Evolutionary conservation across 2,888 invertebrate genomes (phyloP).

Genomic region (Linyphia triangularis): DNA sequence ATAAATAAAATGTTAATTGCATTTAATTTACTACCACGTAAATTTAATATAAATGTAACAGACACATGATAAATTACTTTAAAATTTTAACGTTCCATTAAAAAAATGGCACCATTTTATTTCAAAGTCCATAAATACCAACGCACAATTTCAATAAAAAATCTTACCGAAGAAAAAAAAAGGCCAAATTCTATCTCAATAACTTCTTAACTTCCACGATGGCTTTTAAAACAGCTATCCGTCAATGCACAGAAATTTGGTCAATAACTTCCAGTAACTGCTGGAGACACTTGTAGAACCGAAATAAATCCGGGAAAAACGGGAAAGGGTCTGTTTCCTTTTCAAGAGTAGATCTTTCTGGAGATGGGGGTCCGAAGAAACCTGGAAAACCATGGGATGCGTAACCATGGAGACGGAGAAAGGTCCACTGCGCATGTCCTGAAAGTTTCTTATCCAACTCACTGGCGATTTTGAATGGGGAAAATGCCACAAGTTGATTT

Average conservation of each 20-base stretch:
- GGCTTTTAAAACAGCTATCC: background rate
- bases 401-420: slow-evolving; percentile 42
- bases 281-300: background rate
- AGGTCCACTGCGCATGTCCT: background rate
- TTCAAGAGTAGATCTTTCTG: slow-evolving; percentile 1
- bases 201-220: background rate
- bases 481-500: slow-evolving; percentile 37
- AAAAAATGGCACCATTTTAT: too few relatives aligned
- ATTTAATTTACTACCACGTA: too few relatives aligned
- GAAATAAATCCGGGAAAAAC: slow-evolving; percentile 25
- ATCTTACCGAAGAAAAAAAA: background rate
- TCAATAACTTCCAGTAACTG: background rate
- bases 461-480: slow-evolving; percentile 8
- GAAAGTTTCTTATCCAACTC: background rate
- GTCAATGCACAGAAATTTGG: background rate
- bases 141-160: background rate
- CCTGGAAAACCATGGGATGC: slow-evolving; percentile 15
- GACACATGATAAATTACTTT: too few relatives aligned
- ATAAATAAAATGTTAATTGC: too few relatives aligned
- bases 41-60: too few relatives aligned
- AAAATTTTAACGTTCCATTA: too few relatives aligned
- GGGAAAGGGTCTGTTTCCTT: background rate
- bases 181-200: background rate
- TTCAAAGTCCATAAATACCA: background rate
- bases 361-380: background rate